Evolutionary conservation across 1,140 invertebrate species (phyloP).

Genomic region (Drosophila biarmipes): DNA sequence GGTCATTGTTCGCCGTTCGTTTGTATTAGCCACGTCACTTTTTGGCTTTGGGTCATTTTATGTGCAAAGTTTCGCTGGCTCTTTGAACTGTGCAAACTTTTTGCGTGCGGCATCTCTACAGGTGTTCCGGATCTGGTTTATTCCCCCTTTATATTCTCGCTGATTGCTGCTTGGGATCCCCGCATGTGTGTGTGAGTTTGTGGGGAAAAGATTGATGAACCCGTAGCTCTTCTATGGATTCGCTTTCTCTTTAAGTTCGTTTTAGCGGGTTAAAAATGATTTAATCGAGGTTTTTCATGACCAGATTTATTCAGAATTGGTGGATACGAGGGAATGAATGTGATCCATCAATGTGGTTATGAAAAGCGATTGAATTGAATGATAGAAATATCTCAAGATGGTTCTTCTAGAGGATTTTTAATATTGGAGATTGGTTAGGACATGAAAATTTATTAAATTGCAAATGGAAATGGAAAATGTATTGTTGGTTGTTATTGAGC

Average conservation of each 20-base stretch:
- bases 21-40: conserved; percentile 74
- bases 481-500: not conserved
- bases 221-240: conserved; percentile 15
- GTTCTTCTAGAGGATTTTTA: not conserved
- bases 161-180: conserved; percentile 35
- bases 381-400: not conserved
- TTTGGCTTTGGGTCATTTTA: conserved; percentile 72
- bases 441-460: not conserved
- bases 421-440: not conserved
- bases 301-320: conserved; percentile 28
- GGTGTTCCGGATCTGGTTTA: conserved; percentile 50
- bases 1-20: conserved; percentile 52
- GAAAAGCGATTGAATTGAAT: conserved; percentile 23
- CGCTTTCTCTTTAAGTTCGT: conserved; percentile 29
- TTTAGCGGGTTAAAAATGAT: conserved; percentile 40
- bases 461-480: not conserved
- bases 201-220: conserved; percentile 68
- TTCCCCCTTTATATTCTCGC: conserved; percentile 8
- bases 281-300: conserved; percentile 14
- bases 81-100: conserved; percentile 69
- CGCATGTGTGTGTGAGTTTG: conserved; percentile 27
- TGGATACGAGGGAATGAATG: conserved; percentile 34
- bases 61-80: conserved; percentile 64
- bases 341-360: conserved; percentile 48
- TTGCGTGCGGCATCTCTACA: conserved; percentile 63